Percentiles rank a stretch among this genome's conserved stretches.
These are phyloP conservation scores for Gari tellinella DNA, from an alignment of 2,888 invertebrate genomes.

Conservation along the genomic window DNA sequence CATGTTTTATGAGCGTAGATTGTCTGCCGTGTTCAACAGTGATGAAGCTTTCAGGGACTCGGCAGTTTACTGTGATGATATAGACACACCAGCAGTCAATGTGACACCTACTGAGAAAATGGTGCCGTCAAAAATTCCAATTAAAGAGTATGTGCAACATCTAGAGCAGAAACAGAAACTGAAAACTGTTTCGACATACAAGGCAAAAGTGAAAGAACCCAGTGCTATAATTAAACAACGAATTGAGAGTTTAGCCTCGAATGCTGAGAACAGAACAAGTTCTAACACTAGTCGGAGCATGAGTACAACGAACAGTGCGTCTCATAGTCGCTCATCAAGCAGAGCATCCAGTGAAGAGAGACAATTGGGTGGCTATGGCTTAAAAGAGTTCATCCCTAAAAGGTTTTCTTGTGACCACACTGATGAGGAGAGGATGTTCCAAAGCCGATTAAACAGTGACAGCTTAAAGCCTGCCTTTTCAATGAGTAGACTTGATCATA, in stretches of 20 bases:
- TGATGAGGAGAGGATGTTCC: constrained; percentile 27
- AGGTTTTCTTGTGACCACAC: constrained; percentile 40
- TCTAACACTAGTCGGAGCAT: constrained; percentile 51
- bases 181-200: constrained; percentile 55
- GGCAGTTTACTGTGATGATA: constrained; percentile 91
- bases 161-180: constrained; percentile 72
- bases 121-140: constrained; percentile 62
- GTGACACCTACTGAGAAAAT: constrained; percentile 1
- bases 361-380: constrained; percentile 38
- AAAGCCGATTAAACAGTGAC: constrained; percentile 34
- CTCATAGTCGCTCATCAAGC: constrained; percentile 53
- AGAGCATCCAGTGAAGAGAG: constrained; percentile 71
- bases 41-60: constrained; percentile 91
- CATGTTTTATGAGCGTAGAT: constrained; percentile 84
- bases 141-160: constrained; percentile 74
- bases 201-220: constrained; percentile 72
- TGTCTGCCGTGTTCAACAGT: constrained; percentile 83
- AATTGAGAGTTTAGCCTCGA: constrained; percentile 72
- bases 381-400: constrained; percentile 49
- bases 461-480: constrained; percentile 64
- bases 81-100: constrained; percentile 46
- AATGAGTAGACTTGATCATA: constrained; percentile 66
- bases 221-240: constrained; percentile 74
- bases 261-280: constrained; percentile 47
- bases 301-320: constrained; percentile 60